Conservation (phyloP, 64 coral and sea anemone species). For the Porites lutea region DNA sequence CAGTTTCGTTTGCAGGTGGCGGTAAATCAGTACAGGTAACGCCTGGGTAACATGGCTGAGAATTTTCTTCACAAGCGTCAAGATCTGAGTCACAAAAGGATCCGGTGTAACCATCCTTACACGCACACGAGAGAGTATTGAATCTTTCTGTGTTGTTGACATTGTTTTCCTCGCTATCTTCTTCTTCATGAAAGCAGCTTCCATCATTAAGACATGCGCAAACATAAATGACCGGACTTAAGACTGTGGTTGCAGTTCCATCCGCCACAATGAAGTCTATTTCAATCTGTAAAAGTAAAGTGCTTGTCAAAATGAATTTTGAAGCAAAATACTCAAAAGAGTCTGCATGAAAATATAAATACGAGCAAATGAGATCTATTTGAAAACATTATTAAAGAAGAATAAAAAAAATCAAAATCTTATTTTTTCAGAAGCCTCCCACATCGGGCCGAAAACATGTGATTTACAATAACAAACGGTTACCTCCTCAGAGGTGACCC, state of each 20-base stretch:
- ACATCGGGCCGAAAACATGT: too few species aligned
- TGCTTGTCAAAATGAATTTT: neutral
- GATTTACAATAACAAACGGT: neutral
- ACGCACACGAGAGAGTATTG: constrained; percentile 21
- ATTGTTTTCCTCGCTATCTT: constrained; percentile 4
- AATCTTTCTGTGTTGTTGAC: constrained; percentile 7
- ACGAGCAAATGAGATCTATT: too few species aligned
- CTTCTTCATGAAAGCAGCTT: neutral
- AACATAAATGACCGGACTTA: constrained; percentile 8
- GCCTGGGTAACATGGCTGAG: constrained; percentile 64
- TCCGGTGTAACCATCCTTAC: constrained; percentile 51
- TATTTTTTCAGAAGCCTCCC: too few species aligned
- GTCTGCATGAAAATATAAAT: too few species aligned
- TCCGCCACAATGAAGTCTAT: neutral
- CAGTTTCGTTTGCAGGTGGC: constrained; percentile 48
- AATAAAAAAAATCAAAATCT: too few species aligned
- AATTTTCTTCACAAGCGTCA: constrained; percentile 65
- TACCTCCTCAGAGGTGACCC: constrained; percentile 35
- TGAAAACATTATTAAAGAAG: too few species aligned
- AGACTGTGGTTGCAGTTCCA: constrained; percentile 24
- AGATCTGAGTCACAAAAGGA: constrained; percentile 49
- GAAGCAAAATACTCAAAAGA: too few species aligned
- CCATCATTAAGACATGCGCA: constrained; percentile 56
- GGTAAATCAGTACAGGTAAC: constrained; percentile 53
- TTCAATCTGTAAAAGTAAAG: constrained; percentile 1